Percentiles rank a stretch among this genome's conserved stretches.
phyloP scores from a whole-genome alignment of 1,140 invertebrate species.

The Drepana arcuata region DNA sequence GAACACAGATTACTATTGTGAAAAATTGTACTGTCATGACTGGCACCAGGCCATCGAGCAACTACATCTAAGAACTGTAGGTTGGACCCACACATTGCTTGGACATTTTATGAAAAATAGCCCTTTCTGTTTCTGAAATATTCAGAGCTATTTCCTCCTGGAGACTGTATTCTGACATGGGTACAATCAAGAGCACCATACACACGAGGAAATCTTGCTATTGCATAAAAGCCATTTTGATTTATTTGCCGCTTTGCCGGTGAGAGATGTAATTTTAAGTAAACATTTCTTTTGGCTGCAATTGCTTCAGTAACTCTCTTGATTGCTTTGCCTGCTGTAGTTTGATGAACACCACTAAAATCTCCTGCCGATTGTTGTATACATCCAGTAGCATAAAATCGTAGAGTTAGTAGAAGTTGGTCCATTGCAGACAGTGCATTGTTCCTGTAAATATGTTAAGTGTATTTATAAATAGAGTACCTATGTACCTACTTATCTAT shows the following conservation, averaged over 20 bases:
- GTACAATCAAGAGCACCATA: not conserved
- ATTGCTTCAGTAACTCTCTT: not conserved
- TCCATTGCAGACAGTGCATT: too few species aligned
- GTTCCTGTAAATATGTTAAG: too few species aligned
- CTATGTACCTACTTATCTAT: too few species aligned
- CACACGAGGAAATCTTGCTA: not conserved
- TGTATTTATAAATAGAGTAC: too few species aligned
- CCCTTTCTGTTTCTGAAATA: slow-evolving; percentile 7
- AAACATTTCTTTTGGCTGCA: not conserved
- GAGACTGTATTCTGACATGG: slow-evolving; percentile 2
- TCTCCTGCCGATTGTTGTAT: not conserved
- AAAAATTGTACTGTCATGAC: slow-evolving; percentile 5
- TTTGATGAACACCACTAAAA: not conserved
- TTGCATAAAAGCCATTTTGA: not conserved
- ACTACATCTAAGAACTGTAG: slow-evolving; percentile 3
- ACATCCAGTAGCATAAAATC: not conserved
- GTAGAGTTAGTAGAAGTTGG: not conserved
- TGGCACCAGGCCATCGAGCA: slow-evolving; percentile 9
- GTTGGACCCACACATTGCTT: slow-evolving; percentile 3
- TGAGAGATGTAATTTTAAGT: not conserved
- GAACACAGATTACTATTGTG: not conserved
- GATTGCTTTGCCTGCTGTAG: not conserved
- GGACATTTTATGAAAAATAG: slow-evolving; percentile 4
- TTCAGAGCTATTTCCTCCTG: slow-evolving; percentile 5
- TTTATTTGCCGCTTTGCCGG: not conserved